Percentiles rank a stretch among this genome's conserved stretches.
Conservation (phyloP, 2,113 vertebrate genomes). For the Silurus meridionalis region DNA sequence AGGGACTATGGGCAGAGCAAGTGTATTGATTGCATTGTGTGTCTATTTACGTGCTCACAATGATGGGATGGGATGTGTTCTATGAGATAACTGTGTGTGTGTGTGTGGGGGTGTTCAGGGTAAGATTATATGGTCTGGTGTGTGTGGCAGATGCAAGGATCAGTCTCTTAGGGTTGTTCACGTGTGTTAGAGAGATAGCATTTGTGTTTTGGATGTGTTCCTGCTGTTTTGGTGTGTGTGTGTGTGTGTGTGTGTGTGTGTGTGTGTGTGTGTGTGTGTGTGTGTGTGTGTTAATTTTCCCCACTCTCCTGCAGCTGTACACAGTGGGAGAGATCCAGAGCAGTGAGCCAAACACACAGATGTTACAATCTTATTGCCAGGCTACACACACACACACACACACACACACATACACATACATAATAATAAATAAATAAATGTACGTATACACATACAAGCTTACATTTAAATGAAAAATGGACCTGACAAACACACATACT, state of each 20-base stretch:
- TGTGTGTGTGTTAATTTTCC: background rate
- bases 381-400: slow-evolving; percentile 4
- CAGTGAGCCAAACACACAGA: slow-evolving; percentile 34
- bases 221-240: background rate
- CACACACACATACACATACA: slow-evolving; percentile 4
- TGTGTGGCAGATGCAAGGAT: background rate
- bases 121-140: background rate
- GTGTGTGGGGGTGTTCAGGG: background rate
- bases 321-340: slow-evolving; percentile 15
- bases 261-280: background rate
- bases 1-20: background rate
- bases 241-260: background rate
- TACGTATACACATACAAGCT: background rate
- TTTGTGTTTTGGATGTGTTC: slow-evolving; percentile 9
- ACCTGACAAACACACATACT: background rate
- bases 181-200: slow-evolving; percentile 21
- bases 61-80: slow-evolving; percentile 1
- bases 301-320: slow-evolving; percentile 17
- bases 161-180: background rate
- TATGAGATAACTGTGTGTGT: background rate
- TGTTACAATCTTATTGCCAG: slow-evolving; percentile 7
- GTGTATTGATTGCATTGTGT: slow-evolving; percentile 20
- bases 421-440: no score
- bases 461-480: background rate
- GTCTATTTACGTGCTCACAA: slow-evolving; percentile 1